Evolutionary conservation across 2,888 invertebrate genomes (phyloP), one percentile per base, ranked within the genome.

Genomic region (Pollenia griseotomentosa): DNA sequence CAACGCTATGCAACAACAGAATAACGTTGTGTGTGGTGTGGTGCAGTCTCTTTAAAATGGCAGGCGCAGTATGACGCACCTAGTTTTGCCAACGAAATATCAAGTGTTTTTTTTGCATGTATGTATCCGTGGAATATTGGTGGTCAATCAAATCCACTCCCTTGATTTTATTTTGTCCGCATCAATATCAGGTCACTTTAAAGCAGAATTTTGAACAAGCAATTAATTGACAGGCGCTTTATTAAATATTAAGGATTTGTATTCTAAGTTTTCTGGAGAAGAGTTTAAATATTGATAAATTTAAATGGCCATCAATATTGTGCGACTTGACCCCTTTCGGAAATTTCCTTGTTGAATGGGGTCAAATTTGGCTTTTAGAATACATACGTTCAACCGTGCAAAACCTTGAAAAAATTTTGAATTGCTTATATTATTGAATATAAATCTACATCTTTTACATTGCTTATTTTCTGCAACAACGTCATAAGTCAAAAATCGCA

Each of bases 31-130:
- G 51, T 59, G 51, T 59, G 40, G 33, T 40, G 73, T 40, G 73
- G 48, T 46, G 57, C 57, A 74, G 74, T 53, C 73, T 74, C 70
- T 63, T 65, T 70, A 83, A 79, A 78, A 61, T 83, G 74, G 63
- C 86, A 86, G 86, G 74, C 78, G 78, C 86, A 83, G 74, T 83
- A 70, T 57, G 61, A 68, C 78, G 86, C 82, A 74, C 78, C 68
- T 74, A 73, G 19, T 77, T 68, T 68, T 44, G 11, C 48, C 59
- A 79, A 66, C 65, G 48, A 71, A 19, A 33, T 70, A 70, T 44
- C 46, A 73, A 74, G 59, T 66, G 51, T 23, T 61, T 44, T 44
- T n/a, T n/a, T 42, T 55, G 16, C 6, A 33, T 33, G 33, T 33
- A 33, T 33, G 33, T 12, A n/a, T 61, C 1, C 44, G 16, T 16